Evolutionary conservation across 2,113 vertebrate species (phyloP), one percentile per base, ranked within the genome.

Genomic region (Bostrychus sinensis): DNA sequence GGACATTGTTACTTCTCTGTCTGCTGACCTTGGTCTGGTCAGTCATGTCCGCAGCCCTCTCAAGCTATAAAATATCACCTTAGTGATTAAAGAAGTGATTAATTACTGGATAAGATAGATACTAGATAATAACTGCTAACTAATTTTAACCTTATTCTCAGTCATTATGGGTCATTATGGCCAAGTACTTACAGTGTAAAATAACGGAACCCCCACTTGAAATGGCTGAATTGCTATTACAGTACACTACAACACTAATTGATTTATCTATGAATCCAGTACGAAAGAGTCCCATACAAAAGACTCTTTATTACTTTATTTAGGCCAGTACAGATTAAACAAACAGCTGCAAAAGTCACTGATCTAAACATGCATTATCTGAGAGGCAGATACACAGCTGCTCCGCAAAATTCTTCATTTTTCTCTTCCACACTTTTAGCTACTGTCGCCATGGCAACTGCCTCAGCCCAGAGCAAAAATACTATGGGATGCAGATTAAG

Each of bases 401-500:
- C 57, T 62, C 38, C 0, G 23, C 66, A 50, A 56, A 50, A 55
- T 16, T 23, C 0, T 11, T 38, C 61, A 42, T 62, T 11, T 16
- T 5, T 3, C 17, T 8, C 12, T 26, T 25, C 4, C 34, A 30
- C 3, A 9, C 56, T 59, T 43, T 37, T 30, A 64, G 64, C 75
- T 41, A 53, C 43, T 0, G 70, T 77, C 56, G 53, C 54, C 56
- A 65, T 60, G 50, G 80, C 71, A 76, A 81, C 68, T 20, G 28
- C 34, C 61, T 20, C 34, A 25, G 37, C 28, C 32, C 2, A 4
- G 63, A 23, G 26, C 56, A 58, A 43, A 57, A 23, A 50, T 23
- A 76, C 62, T 74, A 77, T 79, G 78, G 70, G 66, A 67, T 79
- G 66, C 53, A 41, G 65, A 58, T 62, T 30, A 66, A 61, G 43